These are phyloP conservation scores for Prosapia bicincta DNA, from an alignment of 2,888 invertebrate species.

Conservation along the genomic window DNA sequence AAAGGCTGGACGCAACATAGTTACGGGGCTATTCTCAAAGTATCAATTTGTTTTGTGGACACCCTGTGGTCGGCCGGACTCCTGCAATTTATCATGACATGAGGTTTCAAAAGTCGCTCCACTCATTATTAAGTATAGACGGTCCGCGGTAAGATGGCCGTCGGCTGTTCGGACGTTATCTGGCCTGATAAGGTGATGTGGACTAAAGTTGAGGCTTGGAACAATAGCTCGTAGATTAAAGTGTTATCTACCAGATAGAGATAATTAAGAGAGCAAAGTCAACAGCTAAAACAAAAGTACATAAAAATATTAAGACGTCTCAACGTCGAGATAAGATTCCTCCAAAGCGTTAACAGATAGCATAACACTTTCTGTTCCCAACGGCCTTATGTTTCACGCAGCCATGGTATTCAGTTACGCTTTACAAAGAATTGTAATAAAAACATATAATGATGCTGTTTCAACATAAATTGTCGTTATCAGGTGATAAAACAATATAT, in stretches of 20 bases:
- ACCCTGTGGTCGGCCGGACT: not conserved
- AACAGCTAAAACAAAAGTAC: too few relatives aligned
- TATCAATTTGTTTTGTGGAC: not conserved
- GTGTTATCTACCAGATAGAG: not conserved
- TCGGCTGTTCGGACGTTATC: not conserved
- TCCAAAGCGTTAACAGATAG: too few relatives aligned
- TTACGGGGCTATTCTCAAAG: not conserved
- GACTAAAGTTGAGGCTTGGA: not conserved
- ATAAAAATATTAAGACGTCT: too few relatives aligned
- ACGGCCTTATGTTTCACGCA: too few relatives aligned
- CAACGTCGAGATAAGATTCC: too few relatives aligned
- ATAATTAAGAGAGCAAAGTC: too few relatives aligned
- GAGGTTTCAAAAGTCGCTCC: not conserved
- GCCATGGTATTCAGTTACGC: too few relatives aligned
- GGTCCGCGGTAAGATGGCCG: not conserved
- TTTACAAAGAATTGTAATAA: too few relatives aligned
- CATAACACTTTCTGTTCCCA: too few relatives aligned
- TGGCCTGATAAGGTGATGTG: not conserved
- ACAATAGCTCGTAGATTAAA: not conserved
- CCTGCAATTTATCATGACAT: not conserved
- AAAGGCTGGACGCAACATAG: not conserved
- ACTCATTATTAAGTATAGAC: not conserved
- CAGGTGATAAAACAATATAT: too few relatives aligned
- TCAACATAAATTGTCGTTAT: too few relatives aligned
- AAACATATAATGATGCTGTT: too few relatives aligned